Evolutionary conservation across 2,113 vertebrate genomes (phyloP).

Genomic region (Peromyscus californicus): DNA sequence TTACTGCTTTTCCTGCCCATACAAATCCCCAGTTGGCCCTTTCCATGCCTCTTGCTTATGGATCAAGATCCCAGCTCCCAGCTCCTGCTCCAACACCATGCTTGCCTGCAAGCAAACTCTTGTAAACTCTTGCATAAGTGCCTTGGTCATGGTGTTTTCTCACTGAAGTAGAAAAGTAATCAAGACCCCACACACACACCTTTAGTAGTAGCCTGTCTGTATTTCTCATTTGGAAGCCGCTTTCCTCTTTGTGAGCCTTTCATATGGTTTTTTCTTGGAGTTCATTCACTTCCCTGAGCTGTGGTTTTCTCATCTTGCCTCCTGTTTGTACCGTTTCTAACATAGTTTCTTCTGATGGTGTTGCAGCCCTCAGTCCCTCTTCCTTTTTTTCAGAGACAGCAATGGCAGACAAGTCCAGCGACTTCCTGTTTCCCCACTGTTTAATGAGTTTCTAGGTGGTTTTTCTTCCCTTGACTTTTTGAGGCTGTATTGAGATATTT

Average conservation of each 20-base stretch:
- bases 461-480: neutral
- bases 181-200: neutral
- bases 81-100: neutral
- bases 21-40: neutral
- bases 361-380: neutral
- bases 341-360: neutral
- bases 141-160: neutral
- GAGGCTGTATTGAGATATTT: neutral
- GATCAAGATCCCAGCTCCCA: neutral
- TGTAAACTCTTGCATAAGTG: neutral
- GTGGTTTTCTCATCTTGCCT: neutral
- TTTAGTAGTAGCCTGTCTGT: neutral
- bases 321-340: neutral
- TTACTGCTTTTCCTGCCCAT: neutral
- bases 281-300: neutral
- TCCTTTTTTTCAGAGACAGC: neutral
- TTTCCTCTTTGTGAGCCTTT: neutral
- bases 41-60: no score
- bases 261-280: neutral
- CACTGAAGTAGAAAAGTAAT: neutral
- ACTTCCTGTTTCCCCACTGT: neutral
- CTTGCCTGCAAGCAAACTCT: neutral
- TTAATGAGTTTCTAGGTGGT: neutral
- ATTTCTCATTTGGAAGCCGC: neutral
- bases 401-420: neutral